Conservation (phyloP, 1,140 invertebrate species). For the Thrips palmi region DNA sequence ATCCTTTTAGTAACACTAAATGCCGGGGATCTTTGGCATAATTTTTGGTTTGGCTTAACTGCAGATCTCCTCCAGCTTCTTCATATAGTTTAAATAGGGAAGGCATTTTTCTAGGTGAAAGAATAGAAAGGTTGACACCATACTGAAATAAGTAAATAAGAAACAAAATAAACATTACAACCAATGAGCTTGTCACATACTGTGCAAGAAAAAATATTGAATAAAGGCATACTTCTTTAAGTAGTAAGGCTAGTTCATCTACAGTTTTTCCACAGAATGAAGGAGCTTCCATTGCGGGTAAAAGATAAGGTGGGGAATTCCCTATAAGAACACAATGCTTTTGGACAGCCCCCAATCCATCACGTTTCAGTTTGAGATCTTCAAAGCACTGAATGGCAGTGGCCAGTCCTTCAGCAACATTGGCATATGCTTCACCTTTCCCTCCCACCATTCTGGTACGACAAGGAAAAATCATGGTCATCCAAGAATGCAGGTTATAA, state of each 20-base stretch:
- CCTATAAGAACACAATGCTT: slow-evolving; percentile 73
- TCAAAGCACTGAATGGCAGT: slow-evolving; percentile 71
- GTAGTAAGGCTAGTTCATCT: slow-evolving; percentile 49
- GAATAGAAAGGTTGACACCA: slow-evolving; percentile 67
- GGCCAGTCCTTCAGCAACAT: slow-evolving; percentile 72
- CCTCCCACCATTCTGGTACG: slow-evolving; percentile 59
- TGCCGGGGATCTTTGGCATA: slow-evolving; percentile 73
- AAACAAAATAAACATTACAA: too few species aligned
- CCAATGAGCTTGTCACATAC: too few species aligned
- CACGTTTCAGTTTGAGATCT: slow-evolving; percentile 50
- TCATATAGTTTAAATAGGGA: slow-evolving; percentile 53
- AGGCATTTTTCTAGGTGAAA: slow-evolving; percentile 70
- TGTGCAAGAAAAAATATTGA: too few species aligned
- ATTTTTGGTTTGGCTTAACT: slow-evolving; percentile 57
- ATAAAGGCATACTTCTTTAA: too few species aligned
- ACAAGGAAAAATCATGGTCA: too few species aligned
- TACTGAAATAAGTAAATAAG: too few species aligned
- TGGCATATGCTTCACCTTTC: slow-evolving; percentile 65
- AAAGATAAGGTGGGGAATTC: slow-evolving; percentile 73
- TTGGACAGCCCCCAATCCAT: slow-evolving; percentile 28
- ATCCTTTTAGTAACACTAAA: slow-evolving; percentile 58
- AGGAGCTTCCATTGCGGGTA: slow-evolving; percentile 58
- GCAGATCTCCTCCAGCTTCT: slow-evolving; percentile 62
- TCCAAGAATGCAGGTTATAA: too few species aligned
- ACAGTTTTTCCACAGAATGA: slow-evolving; percentile 44